Base-by-base conservation (phyloP, 1,140 invertebrate species). In the Drosophila varians region DNA sequence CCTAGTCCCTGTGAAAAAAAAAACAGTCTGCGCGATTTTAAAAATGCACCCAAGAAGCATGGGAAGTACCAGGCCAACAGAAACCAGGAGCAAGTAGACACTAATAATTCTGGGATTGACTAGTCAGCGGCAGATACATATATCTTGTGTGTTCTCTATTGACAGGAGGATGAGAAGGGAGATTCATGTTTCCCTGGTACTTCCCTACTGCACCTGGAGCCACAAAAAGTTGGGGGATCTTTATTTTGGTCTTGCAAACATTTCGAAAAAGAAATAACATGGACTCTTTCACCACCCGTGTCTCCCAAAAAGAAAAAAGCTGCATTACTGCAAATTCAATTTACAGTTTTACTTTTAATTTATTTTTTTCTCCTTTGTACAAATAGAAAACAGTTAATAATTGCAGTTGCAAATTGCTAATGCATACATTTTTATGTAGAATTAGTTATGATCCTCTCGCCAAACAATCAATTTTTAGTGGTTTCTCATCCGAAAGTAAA, bases 321-420 rank as follows among this genome's bases (percentile, higher is more conserved):
- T n/a, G n/a, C n/a, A 7, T 21, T 16, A n/a, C 1, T 19, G 23
- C 42, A 21, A 38, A 38, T 38, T 49, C 9, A 58, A 60, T 52
- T 60, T 72, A 72, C 55, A 72, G 42, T 49, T 71, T 72, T 62
- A 62, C 71, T 72, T 71, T 57, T 28, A 23, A 38, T 38, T 40
- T 57, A 47, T 69, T 70, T 57, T 61, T 65, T 53, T 72, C 1
- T 31, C 34, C 54, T 84, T 84, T 84, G 70, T 84, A 84, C 79
- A 84, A 84, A 84, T 84, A 86, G 80, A 84, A 84, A 84, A 84
- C 80, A 86, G 72, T 87, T 86, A 84, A 79, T 86, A 46, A 76
- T 79, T 49, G 80, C 76, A 73, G 62, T 62, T 73, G 46, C 52
- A 64, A 56, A 71, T 72, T 71, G 48, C 68, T 60, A 51, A 28